Evolutionary conservation across 2,888 invertebrate species (phyloP).

Genomic region (Dichetophora obliterata): DNA sequence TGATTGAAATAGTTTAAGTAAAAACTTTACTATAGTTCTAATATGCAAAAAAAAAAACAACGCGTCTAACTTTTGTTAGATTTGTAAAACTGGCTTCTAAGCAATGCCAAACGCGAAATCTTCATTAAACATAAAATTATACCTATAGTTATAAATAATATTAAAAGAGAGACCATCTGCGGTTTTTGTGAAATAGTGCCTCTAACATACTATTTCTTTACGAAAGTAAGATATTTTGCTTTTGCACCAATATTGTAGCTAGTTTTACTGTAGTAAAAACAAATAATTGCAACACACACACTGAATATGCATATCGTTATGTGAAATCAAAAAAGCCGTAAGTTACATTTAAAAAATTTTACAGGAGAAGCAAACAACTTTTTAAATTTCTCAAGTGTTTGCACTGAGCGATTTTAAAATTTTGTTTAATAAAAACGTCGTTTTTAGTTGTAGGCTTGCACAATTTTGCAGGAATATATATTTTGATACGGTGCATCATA

Average conservation of each 20-base stretch:
- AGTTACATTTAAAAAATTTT: too few species aligned
- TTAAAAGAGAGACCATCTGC: slow-evolving; percentile 12
- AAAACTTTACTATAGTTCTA: slow-evolving; percentile 24
- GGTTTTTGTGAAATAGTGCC: slow-evolving; percentile 35
- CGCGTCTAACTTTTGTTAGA: slow-evolving; percentile 62
- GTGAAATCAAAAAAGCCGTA: too few species aligned
- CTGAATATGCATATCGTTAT: too few species aligned
- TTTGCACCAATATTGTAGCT: slow-evolving; percentile 24
- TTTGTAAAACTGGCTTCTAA: slow-evolving; percentile 49
- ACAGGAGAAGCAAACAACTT: too few species aligned
- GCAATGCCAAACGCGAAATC: slow-evolving; percentile 7
- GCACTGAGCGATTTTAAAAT: too few species aligned
- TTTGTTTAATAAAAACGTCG: too few species aligned
- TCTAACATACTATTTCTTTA: slow-evolving; percentile 26
- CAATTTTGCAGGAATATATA: too few species aligned
- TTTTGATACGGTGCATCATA: too few species aligned
- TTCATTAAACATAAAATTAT: slow-evolving; percentile 32
- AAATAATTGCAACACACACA: background rate
- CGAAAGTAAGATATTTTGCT: slow-evolving; percentile 17
- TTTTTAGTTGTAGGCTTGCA: too few species aligned
- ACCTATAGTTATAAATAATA: slow-evolving; percentile 25
- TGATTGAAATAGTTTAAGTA: slow-evolving; percentile 16
- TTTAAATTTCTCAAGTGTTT: too few species aligned
- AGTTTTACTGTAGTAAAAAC: background rate
- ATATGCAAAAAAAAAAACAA: background rate